Conservation (phyloP, 2,888 invertebrate species). For the Leucophenga maculata region DNA sequence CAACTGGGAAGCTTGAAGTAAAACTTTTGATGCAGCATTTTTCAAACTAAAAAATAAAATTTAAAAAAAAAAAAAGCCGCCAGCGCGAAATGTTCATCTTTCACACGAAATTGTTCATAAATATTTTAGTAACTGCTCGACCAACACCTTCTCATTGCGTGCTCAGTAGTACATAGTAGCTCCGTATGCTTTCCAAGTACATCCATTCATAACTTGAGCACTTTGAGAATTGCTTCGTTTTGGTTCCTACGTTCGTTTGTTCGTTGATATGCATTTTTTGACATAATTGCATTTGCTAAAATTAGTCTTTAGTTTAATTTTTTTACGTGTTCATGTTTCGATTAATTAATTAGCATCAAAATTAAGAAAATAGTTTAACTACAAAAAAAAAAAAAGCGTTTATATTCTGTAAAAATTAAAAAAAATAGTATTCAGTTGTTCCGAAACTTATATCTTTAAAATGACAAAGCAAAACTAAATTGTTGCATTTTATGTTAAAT, state of each 20-base stretch:
- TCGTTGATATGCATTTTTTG: not conserved
- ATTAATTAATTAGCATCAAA: not conserved
- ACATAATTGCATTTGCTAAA: conserved; percentile 11
- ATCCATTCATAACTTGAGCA: conserved; percentile 13
- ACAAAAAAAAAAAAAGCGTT: not conserved
- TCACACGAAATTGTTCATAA: conserved; percentile 11
- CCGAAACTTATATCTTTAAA: not conserved
- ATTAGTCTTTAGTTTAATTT: not conserved
- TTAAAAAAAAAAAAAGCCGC: not conserved
- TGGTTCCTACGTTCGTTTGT: not conserved
- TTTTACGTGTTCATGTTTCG: conserved; percentile 2
- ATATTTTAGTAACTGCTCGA: not conserved
- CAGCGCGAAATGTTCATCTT: not conserved
- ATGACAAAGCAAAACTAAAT: conserved; percentile 42
- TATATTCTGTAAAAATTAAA: conserved; percentile 13
- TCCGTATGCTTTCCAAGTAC: not conserved
- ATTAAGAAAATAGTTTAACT: not conserved
- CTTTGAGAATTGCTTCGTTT: conserved; percentile 10
- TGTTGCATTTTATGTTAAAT: conserved; percentile 27
- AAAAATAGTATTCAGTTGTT: conserved; percentile 1
- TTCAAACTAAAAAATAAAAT: not conserved
- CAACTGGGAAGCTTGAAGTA: too few species aligned
- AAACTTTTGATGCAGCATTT: not conserved
- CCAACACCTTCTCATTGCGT: conserved; percentile 15
- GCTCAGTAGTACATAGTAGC: conserved; percentile 15